Conservation (phyloP, 2,888 invertebrate species). For the Spilosoma lubricipeda region DNA sequence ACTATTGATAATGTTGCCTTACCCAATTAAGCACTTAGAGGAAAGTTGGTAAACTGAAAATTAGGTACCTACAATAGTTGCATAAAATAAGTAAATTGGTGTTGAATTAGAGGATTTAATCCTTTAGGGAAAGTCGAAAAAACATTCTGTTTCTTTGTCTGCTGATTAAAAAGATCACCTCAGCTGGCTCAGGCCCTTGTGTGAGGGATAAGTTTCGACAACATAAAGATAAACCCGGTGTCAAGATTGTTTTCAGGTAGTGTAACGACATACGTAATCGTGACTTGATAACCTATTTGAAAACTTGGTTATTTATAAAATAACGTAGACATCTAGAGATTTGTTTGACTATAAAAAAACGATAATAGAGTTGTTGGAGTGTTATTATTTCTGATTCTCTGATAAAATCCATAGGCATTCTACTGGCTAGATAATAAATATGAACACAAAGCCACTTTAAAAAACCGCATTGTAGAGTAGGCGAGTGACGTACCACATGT, state of each 20-base stretch:
- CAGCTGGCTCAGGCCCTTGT: background rate
- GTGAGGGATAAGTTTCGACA: background rate
- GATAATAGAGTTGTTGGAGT: slow-evolving; percentile 10
- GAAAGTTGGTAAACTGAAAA: background rate
- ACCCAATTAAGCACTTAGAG: no score
- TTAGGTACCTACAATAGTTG: no score
- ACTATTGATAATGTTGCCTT: no score
- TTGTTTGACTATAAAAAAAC: background rate
- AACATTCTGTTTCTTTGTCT: background rate
- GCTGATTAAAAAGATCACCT: background rate
- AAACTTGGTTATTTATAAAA: background rate
- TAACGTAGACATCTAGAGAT: background rate
- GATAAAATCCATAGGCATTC: slow-evolving; percentile 25
- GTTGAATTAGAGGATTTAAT: background rate
- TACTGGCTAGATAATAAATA: slow-evolving; percentile 29
- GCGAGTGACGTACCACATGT: slow-evolving; percentile 18
- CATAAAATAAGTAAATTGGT: background rate
- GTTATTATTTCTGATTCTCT: slow-evolving; percentile 24
- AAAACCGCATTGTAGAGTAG: slow-evolving; percentile 17
- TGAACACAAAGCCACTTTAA: slow-evolving; percentile 22
- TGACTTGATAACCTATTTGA: background rate
- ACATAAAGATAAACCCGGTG: background rate
- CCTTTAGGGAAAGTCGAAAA: background rate
- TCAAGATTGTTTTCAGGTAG: background rate
- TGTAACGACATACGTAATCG: background rate